Conservation (phyloP, 2,797 vertebrate species). For the Sternarchorhynchus goeldii region DNA sequence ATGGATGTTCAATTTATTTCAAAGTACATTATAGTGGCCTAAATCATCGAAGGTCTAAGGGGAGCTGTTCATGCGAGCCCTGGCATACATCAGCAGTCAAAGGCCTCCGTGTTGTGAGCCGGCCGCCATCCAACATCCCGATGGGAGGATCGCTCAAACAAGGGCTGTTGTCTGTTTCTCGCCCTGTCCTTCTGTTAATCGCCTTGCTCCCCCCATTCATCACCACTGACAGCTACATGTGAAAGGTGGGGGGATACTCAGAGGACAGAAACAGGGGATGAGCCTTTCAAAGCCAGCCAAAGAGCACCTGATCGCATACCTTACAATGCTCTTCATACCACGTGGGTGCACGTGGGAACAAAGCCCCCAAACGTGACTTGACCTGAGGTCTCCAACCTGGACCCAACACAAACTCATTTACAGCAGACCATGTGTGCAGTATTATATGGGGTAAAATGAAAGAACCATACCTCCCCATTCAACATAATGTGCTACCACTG, state of each 20-base stretch:
- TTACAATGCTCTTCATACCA: too few relatives aligned
- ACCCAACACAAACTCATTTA: constrained; percentile 3
- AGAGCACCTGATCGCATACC: neutral
- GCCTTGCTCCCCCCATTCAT: constrained; percentile 52
- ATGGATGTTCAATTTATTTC: constrained; percentile 31
- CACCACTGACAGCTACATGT: constrained; percentile 42
- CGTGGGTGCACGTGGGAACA: neutral
- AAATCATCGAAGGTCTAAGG: constrained; percentile 7
- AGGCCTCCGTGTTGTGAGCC: constrained; percentile 29
- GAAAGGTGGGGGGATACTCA: constrained; percentile 21
- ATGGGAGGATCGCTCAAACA: constrained; percentile 31
- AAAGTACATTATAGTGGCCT: constrained; percentile 19
- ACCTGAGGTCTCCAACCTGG: constrained; percentile 1
- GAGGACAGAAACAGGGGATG: constrained; percentile 17
- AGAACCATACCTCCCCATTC: neutral
- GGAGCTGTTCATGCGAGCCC: neutral
- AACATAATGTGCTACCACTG: neutral
- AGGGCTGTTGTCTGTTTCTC: constrained; percentile 37
- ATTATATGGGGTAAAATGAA: neutral
- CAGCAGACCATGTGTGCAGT: neutral
- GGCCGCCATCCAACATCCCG: constrained; percentile 2
- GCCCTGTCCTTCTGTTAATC: constrained; percentile 42
- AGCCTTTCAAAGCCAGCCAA: neutral
- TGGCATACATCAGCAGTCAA: constrained; percentile 13
- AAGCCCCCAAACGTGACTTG: constrained; percentile 4